A percentile compares a stretch with the other conserved stretches of the same genome.
phyloP scores from a whole-genome alignment of 2,888 invertebrate species.

The Plebejus anna region DNA sequence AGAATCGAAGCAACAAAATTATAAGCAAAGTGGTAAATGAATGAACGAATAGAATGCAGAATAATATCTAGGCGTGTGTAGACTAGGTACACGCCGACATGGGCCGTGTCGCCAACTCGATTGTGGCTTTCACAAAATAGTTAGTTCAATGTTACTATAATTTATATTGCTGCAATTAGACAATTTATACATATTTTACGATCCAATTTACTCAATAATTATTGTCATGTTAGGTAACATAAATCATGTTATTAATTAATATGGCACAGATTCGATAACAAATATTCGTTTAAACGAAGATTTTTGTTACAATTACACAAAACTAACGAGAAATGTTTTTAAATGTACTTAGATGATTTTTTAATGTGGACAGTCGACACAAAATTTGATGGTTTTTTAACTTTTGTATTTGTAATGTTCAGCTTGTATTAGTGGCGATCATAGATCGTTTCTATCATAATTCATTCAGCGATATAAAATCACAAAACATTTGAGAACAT shows the following conservation, averaged over 20 bases:
- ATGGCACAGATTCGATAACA: not conserved
- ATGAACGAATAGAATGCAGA: constrained; percentile 19
- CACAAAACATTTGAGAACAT: not conserved
- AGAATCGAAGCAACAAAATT: not conserved
- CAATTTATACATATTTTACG: constrained; percentile 29
- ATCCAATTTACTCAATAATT: constrained; percentile 26
- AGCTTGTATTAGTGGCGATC: not conserved
- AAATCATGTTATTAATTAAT: constrained; percentile 24
- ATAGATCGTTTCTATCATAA: not conserved
- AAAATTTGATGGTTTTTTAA: not conserved
- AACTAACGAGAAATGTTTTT: not conserved
- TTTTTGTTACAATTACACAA: not conserved
- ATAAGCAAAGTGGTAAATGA: not conserved
- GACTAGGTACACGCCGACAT: not conserved
- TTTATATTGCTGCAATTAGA: constrained; percentile 24
- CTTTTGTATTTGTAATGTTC: not conserved
- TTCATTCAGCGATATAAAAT: not conserved
- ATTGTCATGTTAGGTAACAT: constrained; percentile 26
- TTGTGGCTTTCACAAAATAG: constrained; percentile 26
- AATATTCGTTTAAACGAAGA: not conserved
- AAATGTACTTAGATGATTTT: not conserved
- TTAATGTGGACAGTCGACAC: not conserved
- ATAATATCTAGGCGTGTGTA: constrained; percentile 19
- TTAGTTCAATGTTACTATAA: constrained; percentile 27
- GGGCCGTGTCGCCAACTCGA: constrained; percentile 9